phyloP scores from a whole-genome alignment of 2,797 vertebrate genomes.

The Thripadectes ignobilis region DNA sequence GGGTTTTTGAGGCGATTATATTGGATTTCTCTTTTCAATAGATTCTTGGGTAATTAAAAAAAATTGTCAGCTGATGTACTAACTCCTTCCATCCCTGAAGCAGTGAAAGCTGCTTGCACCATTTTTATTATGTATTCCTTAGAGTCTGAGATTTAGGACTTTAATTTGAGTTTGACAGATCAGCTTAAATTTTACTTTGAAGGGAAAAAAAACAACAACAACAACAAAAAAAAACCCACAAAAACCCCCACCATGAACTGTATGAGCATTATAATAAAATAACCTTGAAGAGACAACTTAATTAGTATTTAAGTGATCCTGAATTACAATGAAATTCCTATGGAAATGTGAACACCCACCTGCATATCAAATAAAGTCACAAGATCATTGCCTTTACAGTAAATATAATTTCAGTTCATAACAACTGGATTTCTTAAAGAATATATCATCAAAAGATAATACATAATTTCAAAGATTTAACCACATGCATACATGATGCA shows the following conservation, averaged over 20 bases:
- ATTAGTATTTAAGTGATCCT: slow-evolving; percentile 72
- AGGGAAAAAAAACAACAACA: not conserved
- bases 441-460: slow-evolving; percentile 13
- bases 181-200: slow-evolving; percentile 52
- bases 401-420: slow-evolving; percentile 26
- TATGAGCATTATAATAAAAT: slow-evolving; percentile 44
- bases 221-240: not conserved
- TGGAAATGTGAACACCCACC: slow-evolving; percentile 56
- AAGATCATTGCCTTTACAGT: slow-evolving; percentile 46
- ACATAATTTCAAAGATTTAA: slow-evolving; percentile 29
- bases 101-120: slow-evolving; percentile 2
- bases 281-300: slow-evolving; percentile 71
- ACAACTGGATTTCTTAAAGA: slow-evolving; percentile 28
- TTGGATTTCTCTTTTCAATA: not conserved
- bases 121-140: not conserved
- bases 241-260: not conserved
- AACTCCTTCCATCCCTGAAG: not conserved
- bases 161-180: slow-evolving; percentile 48
- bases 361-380: slow-evolving; percentile 59
- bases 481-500: not conserved
- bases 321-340: slow-evolving; percentile 66
- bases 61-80: not conserved
- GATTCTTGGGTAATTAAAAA: not conserved
- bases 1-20: not conserved
- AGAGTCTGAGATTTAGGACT: not conserved